Conservation (phyloP, 2,113 vertebrate species). For the Forbesichthys agassizii region DNA sequence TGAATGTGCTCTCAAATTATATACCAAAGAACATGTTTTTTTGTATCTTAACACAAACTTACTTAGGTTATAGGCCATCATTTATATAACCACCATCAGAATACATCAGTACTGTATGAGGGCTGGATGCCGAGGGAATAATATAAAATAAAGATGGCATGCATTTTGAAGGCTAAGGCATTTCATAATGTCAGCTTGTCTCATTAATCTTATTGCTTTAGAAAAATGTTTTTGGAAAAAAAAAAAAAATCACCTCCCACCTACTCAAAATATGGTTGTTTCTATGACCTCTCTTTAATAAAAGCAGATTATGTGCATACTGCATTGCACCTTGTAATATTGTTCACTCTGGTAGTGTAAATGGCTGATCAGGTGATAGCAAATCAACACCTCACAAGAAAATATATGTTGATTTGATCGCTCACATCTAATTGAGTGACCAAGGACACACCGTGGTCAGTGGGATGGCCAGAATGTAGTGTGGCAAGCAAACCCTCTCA, state of each 20-base stretch:
- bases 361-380: slow-evolving; percentile 49
- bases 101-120: slow-evolving; percentile 32
- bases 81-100: slow-evolving; percentile 31
- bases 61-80: slow-evolving; percentile 18
- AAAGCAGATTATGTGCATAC: slow-evolving; percentile 33
- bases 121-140: slow-evolving; percentile 39
- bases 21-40: slow-evolving; percentile 1
- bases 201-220: slow-evolving; percentile 31
- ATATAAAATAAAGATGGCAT: slow-evolving; percentile 40
- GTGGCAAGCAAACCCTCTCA: neutral
- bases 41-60: neutral
- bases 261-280: slow-evolving; percentile 51
- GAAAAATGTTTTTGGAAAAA: slow-evolving; percentile 43
- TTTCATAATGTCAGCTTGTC: slow-evolving; percentile 56
- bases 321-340: slow-evolving; percentile 35
- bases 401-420: slow-evolving; percentile 32
- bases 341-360: slow-evolving; percentile 39
- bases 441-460: neutral
- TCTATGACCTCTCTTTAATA: slow-evolving; percentile 32
- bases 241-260: slow-evolving; percentile 55
- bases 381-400: slow-evolving; percentile 27
- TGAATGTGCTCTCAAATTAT: neutral
- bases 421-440: neutral
- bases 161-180: slow-evolving; percentile 53
- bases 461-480: neutral